Conservation (phyloP, 2,113 vertebrate species). For the Glaucomys volans region DNA sequence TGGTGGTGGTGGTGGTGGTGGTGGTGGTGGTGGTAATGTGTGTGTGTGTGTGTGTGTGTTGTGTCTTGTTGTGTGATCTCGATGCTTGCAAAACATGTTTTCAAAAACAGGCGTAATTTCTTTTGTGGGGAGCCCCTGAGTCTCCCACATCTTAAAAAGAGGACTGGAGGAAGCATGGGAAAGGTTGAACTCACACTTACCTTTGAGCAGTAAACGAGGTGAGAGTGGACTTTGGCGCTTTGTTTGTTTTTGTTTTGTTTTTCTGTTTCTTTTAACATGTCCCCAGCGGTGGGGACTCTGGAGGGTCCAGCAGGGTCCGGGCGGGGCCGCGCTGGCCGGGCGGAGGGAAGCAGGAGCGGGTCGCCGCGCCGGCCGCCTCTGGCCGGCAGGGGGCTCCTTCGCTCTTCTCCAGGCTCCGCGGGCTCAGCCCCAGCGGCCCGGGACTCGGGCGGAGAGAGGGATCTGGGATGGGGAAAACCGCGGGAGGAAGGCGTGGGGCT, state of each 20-base stretch:
- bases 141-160: neutral
- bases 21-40: neutral
- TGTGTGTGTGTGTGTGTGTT: neutral
- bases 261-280: neutral
- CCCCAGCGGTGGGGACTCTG: neutral
- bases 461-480: too few relatives aligned
- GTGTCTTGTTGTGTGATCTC: neutral
- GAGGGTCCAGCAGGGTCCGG: neutral
- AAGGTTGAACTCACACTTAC: slow-evolving; percentile 70
- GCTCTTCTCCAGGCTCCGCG: slow-evolving; percentile 39
- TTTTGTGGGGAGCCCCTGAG: neutral
- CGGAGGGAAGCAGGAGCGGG: neutral
- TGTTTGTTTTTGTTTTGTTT: slow-evolving; percentile 53
- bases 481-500: neutral
- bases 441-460: neutral
- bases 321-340: neutral
- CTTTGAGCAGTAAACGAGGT: slow-evolving; percentile 62
- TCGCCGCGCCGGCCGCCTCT: slow-evolving; percentile 35
- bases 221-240: slow-evolving; percentile 37
- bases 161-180: neutral
- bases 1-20: neutral
- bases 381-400: slow-evolving; percentile 86
- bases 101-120: slow-evolving; percentile 45
- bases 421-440: neutral
- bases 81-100: slow-evolving; percentile 65